These are phyloP conservation scores for Zenarchopterus dispar DNA, from an alignment of 2,797 vertebrate species.

Conservation along the genomic window DNA sequence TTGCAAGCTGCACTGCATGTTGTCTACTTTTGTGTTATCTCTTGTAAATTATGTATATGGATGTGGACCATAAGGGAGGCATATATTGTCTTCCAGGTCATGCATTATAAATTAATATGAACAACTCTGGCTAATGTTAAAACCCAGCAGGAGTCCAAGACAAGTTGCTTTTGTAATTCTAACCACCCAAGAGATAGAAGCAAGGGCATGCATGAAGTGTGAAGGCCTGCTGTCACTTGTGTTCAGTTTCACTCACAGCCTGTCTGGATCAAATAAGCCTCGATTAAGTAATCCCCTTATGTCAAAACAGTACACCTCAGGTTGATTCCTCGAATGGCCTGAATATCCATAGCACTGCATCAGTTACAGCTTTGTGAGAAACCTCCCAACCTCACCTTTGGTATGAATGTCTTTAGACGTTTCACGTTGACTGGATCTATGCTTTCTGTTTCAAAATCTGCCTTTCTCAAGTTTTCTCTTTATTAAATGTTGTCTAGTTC, in stretches of 20 bases:
- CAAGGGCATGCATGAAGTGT: constrained; percentile 39
- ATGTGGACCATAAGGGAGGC: constrained; percentile 50
- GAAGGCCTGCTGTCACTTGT: constrained; percentile 3
- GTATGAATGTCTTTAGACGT: constrained; percentile 21
- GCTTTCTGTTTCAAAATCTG: constrained; percentile 23
- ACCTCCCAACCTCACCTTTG: constrained; percentile 25
- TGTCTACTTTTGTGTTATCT: constrained; percentile 46
- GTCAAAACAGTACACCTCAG: constrained; percentile 32
- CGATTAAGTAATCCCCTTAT: constrained; percentile 30
- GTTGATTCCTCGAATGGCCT: constrained; percentile 36
- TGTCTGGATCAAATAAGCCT: constrained; percentile 25
- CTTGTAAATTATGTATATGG: constrained; percentile 69
- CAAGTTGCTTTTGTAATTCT: constrained; percentile 56
- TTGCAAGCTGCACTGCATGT: neutral
- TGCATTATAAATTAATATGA: constrained; percentile 70
- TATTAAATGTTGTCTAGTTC: constrained; percentile 34
- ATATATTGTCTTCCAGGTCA: constrained; percentile 47
- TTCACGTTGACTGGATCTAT: constrained; percentile 7
- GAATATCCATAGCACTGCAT: constrained; percentile 41
- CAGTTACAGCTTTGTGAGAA: constrained; percentile 38
- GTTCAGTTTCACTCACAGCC: constrained; percentile 12
- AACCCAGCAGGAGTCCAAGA: constrained; percentile 59
- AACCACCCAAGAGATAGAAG: constrained; percentile 30
- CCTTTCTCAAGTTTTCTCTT: neutral
- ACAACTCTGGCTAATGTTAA: constrained; percentile 62